These are phyloP conservation scores for Melitaea athalia DNA, from an alignment of 2,888 invertebrate genomes.

Conservation along the genomic window DNA sequence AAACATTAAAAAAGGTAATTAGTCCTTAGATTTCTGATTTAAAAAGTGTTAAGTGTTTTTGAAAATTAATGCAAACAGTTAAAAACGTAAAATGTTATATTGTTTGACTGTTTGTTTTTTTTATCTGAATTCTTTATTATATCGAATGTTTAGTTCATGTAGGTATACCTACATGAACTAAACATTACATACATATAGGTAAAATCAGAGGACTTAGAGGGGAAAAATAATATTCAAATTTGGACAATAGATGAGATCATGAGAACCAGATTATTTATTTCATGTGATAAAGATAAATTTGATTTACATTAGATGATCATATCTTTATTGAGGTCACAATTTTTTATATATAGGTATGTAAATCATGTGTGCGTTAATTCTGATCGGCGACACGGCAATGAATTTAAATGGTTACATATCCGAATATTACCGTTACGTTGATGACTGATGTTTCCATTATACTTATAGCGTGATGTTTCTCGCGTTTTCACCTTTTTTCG, in stretches of 20 bases:
- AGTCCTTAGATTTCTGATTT: too few species aligned
- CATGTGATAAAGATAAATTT: conserved; percentile 1
- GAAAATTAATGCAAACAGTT: too few species aligned
- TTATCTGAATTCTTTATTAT: too few species aligned
- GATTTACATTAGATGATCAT: background rate
- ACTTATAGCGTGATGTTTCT: background rate
- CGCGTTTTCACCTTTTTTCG: too few species aligned
- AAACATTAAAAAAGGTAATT: too few species aligned
- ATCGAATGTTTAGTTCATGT: too few species aligned
- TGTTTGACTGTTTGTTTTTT: too few species aligned
- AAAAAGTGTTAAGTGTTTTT: too few species aligned
- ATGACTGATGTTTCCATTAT: conserved; percentile 40
- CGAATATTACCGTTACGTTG: conserved; percentile 35
- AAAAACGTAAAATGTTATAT: too few species aligned
- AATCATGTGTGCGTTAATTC: conserved; percentile 4
- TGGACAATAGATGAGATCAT: background rate
- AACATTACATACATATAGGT: too few species aligned
- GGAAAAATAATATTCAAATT: background rate
- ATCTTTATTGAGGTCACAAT: conserved; percentile 10
- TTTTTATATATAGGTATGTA: conserved; percentile 3
- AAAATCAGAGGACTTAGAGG: too few species aligned
- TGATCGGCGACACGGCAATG: conserved; percentile 59
- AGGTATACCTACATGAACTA: too few species aligned
- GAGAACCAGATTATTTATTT: background rate
- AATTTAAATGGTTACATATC: conserved; percentile 50